phyloP scores from a whole-genome alignment of 2,888 invertebrate genomes.

The Nomada goodeniana region DNA sequence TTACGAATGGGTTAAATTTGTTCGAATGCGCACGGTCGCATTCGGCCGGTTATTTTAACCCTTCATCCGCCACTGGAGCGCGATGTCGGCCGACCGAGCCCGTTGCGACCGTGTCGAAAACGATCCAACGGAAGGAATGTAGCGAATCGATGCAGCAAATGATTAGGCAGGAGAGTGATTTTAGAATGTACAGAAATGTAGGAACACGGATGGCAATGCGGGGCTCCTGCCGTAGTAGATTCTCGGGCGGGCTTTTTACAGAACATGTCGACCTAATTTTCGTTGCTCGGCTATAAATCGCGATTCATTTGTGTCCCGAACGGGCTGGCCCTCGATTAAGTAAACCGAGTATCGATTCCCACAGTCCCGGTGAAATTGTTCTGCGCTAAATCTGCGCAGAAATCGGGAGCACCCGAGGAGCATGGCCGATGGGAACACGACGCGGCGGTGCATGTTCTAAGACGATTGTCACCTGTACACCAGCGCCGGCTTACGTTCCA shows the following conservation, averaged over 20 bases:
- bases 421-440: neutral
- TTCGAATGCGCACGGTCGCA: neutral
- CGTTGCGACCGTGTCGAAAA: neutral
- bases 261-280: slow-evolving; percentile 21
- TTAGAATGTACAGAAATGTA: neutral
- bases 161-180: neutral
- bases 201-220: neutral
- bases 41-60: neutral
- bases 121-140: no score
- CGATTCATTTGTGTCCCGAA: neutral
- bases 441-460: slow-evolving; percentile 57
- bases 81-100: no score
- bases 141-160: no score
- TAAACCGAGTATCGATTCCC: neutral
- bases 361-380: neutral
- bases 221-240: neutral
- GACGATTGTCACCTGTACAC: slow-evolving; percentile 75
- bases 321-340: neutral
- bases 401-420: neutral
- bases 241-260: neutral
- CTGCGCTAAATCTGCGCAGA: neutral
- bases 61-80: no score
- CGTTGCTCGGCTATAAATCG: neutral
- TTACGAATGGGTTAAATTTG: neutral
- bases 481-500: slow-evolving; percentile 69